Evolutionary conservation across 30 jellyfish, hydroid and myxozoan species (phyloP), one percentile per base, ranked within the genome.

Genomic region (Hydractinia echinata): DNA sequence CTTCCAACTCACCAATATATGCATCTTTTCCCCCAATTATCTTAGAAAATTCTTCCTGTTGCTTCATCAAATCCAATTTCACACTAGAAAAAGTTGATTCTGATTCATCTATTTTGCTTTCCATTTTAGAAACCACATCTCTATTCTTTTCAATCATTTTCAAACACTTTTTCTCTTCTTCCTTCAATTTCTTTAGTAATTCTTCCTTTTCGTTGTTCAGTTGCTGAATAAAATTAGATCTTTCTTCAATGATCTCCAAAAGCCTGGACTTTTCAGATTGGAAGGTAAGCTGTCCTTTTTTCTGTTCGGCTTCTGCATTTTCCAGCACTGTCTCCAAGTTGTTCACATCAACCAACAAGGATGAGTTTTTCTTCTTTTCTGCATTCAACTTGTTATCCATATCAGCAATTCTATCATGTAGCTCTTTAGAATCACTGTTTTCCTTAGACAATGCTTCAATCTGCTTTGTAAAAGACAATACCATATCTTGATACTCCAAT

Each of bases 151-250:
- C 8, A 5, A 9, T 74, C 8, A 52, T 19, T 53, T 74, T 51
- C 54, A 53, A 44, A 19, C 21, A 13, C 51, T 14, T 7, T 48
- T 49, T 48, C 13, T 74, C 74, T 8, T 11, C 82, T 18, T 77
- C 85, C n/a, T 18, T 54, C 56, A 53, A 55, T 18, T 77, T 61
- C 56, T 77, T 16, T n/a, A 20, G 56, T 9, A 77, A 61, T 5
- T 52, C 53, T 5, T 77, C 85, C 11, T 20, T n/a, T 19, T 52
- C 55, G 4, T 10, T 53, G 10, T 15, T 54, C 76, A 77, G 79
- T 53, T 7, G 8, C 9, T 77, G 54, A 30, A 71, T 52, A 54
- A 71, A 71, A 5, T 71, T 60, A 9, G 81, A 6, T 71, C 50
- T 8, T 50, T 71, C 81, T 9, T 71, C 53, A 20, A 20, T n/a